These are phyloP conservation scores for Etheostoma cragini DNA, from an alignment of 2,113 vertebrate species.

Conservation along the genomic window DNA sequence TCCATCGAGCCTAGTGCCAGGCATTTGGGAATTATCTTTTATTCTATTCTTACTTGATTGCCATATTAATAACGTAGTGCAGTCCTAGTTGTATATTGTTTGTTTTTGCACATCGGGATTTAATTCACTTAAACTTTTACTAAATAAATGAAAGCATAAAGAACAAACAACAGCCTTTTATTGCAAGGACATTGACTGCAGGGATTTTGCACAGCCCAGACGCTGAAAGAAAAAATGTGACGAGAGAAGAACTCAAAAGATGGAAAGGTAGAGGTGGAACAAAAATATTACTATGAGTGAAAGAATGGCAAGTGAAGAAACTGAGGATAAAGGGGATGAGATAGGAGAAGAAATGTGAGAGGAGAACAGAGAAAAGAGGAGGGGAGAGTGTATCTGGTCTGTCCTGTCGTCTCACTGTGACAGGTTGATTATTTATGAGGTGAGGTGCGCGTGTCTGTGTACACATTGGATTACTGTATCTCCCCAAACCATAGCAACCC, in stretches of 20 bases:
- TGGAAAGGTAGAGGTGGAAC: not conserved
- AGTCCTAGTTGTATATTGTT: not conserved
- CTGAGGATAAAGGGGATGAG: conserved; percentile 35
- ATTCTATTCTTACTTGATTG: not conserved
- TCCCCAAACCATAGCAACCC: conserved; percentile 63
- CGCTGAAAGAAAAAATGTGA: not conserved
- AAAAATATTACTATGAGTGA: conserved; percentile 2
- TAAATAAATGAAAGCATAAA: not conserved
- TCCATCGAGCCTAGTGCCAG: not conserved
- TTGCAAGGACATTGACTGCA: not conserved
- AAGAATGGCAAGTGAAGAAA: conserved; percentile 27
- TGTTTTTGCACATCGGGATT: not conserved
- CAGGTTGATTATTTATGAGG: conserved; percentile 77
- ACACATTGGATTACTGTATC: conserved; percentile 64
- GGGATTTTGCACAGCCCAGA: not conserved
- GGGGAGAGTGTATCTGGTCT: conserved; percentile 51
- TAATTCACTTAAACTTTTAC: not conserved
- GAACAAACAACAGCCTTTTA: not conserved
- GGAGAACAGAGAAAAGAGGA: conserved; percentile 44
- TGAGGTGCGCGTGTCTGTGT: conserved; percentile 27
- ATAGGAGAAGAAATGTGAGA: conserved; percentile 51
- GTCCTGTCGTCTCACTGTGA: conserved; percentile 63
- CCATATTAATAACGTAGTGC: not conserved
- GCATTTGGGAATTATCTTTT: not conserved
- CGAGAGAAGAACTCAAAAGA: not conserved